Conservation (phyloP, 2,888 invertebrate species). For the Hirtodrosophila confusa region DNA sequence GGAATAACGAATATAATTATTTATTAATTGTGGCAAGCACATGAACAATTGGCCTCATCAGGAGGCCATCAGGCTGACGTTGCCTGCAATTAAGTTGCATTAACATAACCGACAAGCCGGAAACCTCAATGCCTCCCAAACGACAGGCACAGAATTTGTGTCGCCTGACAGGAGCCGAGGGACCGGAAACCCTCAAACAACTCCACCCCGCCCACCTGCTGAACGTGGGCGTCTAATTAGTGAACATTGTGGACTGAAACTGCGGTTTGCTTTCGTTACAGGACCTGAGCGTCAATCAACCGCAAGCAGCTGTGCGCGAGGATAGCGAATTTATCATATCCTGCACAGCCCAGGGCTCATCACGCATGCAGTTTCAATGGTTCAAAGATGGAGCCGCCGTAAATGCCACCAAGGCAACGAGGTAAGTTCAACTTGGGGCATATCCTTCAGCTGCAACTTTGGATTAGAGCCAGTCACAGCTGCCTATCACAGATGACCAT, state of each 20-base stretch:
- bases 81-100: constrained; percentile 67
- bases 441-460: background rate
- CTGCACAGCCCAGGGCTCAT: constrained; percentile 91
- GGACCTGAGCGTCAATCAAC: constrained; percentile 86
- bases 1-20: constrained; percentile 66
- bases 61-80: constrained; percentile 16
- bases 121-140: constrained; percentile 49
- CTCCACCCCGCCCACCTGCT: background rate
- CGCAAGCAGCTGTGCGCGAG: constrained; percentile 86
- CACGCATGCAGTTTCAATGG: constrained; percentile 91
- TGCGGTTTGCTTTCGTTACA: constrained; percentile 68
- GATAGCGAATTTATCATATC: constrained; percentile 91
- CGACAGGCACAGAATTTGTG: constrained; percentile 17
- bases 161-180: constrained; percentile 31
- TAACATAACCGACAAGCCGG: constrained; percentile 64
- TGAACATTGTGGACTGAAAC: constrained; percentile 40
- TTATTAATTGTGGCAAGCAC: constrained; percentile 74
- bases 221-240: constrained; percentile 43
- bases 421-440: constrained; percentile 85
- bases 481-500: constrained; percentile 16
- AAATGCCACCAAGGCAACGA: constrained; percentile 89
- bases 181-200: constrained; percentile 17
- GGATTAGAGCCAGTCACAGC: constrained; percentile 21
- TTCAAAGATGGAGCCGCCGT: constrained; percentile 91
- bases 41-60: constrained; percentile 72